These are phyloP conservation scores for Aphelenchoides fujianensis DNA, from an alignment of 1,140 invertebrate genomes.

Conservation along the genomic window DNA sequence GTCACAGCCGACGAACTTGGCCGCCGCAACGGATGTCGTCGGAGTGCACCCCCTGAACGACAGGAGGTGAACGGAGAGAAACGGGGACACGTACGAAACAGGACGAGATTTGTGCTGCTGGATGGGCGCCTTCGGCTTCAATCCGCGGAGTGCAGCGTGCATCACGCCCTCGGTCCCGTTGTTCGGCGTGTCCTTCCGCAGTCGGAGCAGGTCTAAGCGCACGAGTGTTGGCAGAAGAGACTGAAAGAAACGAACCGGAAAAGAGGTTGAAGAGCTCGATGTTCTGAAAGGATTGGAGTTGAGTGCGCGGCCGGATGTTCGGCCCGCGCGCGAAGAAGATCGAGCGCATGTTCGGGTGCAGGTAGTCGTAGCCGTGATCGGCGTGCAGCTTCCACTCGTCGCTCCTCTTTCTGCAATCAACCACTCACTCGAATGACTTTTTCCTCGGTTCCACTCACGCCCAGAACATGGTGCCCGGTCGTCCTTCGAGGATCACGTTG, in stretches of 20 bases:
- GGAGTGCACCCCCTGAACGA: neutral
- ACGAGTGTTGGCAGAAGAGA: neutral
- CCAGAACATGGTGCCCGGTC: conserved; percentile 42
- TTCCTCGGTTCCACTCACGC: too few relatives aligned
- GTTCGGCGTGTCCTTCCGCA: conserved; percentile 34
- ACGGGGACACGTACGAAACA: neutral
- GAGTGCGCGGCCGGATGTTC: conserved; percentile 33
- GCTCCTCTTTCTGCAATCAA: conserved; percentile 6
- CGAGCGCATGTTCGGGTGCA: conserved; percentile 40
- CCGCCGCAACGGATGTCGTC: conserved; percentile 18
- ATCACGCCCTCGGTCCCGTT: conserved; percentile 35
- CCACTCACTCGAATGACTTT: too few relatives aligned
- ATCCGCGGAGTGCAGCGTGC: conserved; percentile 27
- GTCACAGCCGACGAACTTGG: conserved; percentile 16
- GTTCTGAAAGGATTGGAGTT: conserved; percentile 52
- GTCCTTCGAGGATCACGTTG: conserved; percentile 40
- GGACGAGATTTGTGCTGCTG: neutral
- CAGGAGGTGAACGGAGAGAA: too few relatives aligned
- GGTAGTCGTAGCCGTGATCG: conserved; percentile 51
- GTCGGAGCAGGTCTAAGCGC: conserved; percentile 30
- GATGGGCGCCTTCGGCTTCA: conserved; percentile 15
- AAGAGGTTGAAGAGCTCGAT: conserved; percentile 54
- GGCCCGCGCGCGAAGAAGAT: conserved; percentile 55
- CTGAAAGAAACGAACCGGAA: conserved; percentile 32
- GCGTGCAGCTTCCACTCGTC: conserved; percentile 19